A percentile compares a stretch with the other conserved stretches of the same genome.
These are phyloP conservation scores for Whitmania pigra DNA, from an alignment of 1,140 invertebrate species.

Conservation along the genomic window DNA sequence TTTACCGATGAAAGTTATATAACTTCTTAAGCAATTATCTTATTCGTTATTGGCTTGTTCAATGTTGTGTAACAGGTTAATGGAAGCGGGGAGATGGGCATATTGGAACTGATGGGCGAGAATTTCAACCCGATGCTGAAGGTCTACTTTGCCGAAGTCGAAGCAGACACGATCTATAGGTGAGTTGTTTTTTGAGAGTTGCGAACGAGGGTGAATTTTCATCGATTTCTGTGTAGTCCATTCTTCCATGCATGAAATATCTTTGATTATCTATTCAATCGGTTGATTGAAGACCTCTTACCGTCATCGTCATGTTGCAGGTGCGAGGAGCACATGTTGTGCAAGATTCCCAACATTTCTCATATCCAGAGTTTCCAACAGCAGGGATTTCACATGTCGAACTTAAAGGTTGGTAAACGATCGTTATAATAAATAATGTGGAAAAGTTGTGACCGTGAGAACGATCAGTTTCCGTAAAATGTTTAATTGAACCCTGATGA, in stretches of 20 bases:
- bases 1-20: constrained; percentile 12
- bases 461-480: background rate
- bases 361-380: constrained; percentile 87
- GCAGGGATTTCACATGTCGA: constrained; percentile 73
- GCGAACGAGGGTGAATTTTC: background rate
- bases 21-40: constrained; percentile 7
- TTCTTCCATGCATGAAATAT: background rate
- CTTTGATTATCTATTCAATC: background rate
- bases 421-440: background rate
- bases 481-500: constrained; percentile 12
- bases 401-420: constrained; percentile 31
- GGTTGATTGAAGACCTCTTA: background rate
- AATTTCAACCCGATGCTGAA: constrained; percentile 86
- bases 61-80: constrained; percentile 57
- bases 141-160: constrained; percentile 97
- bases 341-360: constrained; percentile 90
- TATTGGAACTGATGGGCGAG: constrained; percentile 90
- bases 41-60: constrained; percentile 14
- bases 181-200: constrained; percentile 23
- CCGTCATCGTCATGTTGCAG: constrained; percentile 39
- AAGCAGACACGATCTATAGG: constrained; percentile 91
- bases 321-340: constrained; percentile 85
- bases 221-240: background rate
- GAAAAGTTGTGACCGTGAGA: background rate
- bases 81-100: constrained; percentile 90